Base-by-base conservation (phyloP, 2,113 vertebrate genomes). In the Passerina amoena region DNA sequence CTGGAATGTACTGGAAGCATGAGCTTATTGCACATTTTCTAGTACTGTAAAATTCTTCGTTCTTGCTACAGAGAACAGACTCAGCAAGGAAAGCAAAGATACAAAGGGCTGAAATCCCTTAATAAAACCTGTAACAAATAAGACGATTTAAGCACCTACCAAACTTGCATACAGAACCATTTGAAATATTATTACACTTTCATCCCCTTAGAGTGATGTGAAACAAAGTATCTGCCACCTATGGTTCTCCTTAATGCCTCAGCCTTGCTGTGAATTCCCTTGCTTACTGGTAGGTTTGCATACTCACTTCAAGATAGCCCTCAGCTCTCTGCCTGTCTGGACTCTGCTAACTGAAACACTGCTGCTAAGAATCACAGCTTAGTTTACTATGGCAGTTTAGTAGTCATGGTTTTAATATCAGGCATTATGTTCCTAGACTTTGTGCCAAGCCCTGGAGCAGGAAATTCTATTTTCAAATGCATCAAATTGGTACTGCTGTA, bases 401-500 rank as follows among this genome's bases (percentile, higher is more conserved):
- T 9, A 85, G 42, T 22, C 65, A 25, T 16, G 19, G 35, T 45
- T 88, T 85, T 69, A 89, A 45, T 28, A 79, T 22, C 38, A 70
- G 31, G 23, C 48, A 65, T 48, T 45, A 68, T 5, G n/a, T 31
- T 82, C 71, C 82, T 45, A 89, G 40, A 82, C 54, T 40, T 48
- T 1, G 0, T 65, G 66, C 61, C 38, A 69, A 82, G 42, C 50
- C 23, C 42, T 12, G 14, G 87, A 54, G 73, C 12, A 82, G 42
- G 57, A 96, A 94, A 87, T 77, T 89, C 66, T 91, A 53, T 80
- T 92, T 92, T 82, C 81, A 95, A 65, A 86, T 61, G 30, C 45
- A 95, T 69, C 61, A 64, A 60, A 89, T 37, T 59, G 38, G 63
- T 69, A 84, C n/a, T 82, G 48, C 25, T 86, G 48, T 27, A 82